Base-by-base conservation (phyloP, 2,113 vertebrate genomes). In the Aleadryas rufinucha region DNA sequence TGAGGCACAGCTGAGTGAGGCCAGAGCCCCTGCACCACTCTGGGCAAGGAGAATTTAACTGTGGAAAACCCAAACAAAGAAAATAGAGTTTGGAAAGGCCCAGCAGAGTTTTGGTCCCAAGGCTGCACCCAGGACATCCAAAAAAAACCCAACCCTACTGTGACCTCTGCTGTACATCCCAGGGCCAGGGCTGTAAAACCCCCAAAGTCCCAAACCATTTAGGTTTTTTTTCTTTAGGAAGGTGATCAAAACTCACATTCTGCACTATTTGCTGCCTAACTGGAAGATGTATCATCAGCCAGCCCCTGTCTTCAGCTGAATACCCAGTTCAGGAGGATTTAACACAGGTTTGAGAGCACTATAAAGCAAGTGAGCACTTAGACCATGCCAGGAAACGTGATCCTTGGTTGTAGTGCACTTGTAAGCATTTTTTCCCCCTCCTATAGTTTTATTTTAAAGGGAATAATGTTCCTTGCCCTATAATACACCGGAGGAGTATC, bases 391-490 rank as follows among this genome's bases (percentile, higher is more conserved):
- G 93, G 75, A 92, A 96, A 84, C 50, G 23, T 0, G 30, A 92
- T 88, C 77, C 93, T 88, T 11, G 1, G 8, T n/a, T 93, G 59
- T 95, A 95, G 92, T 84, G 87, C 83, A 88, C 95, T 96, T 93
- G 68, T 66, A 60, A 80, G 60, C 85, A 27, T 49, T 66, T 80
- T 53, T 49, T 66, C 3, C 22, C 21, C 19, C 60, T 72, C 75
- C 60, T 83, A 83, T 90, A 87, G 71, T 83, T 96, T 74, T 74
- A 92, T 90, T 96, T 97, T 93, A 94, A 80, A 80, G 50, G 61
- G 54, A 96, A 93, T 80, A 91, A 83, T 2, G 33, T 90, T 93
- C 56, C 93, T 78, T 52, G 42, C 63, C 39, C n/a, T 21, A 10
- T 52, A 90, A 97, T 28, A 63, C 54, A 33, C 83, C 13, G 30